phyloP scores from a whole-genome alignment of 2,888 invertebrate species.

The Lymantria monacha region DNA sequence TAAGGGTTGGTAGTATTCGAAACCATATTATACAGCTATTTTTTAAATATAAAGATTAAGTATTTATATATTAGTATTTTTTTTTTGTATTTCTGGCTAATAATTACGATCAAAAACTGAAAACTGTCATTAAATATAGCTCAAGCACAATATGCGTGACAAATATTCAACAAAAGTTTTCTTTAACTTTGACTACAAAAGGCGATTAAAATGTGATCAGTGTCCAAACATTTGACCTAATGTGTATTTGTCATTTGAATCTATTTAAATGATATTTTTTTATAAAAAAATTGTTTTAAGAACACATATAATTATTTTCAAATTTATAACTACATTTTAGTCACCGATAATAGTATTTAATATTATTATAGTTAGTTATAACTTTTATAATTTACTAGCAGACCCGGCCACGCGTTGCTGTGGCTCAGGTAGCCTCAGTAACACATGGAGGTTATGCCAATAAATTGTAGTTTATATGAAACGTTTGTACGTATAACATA shows the following conservation, averaged over 20 bases:
- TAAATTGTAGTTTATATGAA: no score
- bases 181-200: constrained; percentile 7
- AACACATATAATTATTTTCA: background rate
- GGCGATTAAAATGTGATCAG: constrained; percentile 34
- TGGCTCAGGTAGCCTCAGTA: no score
- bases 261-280: background rate
- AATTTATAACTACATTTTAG: background rate
- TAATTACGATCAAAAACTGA: constrained; percentile 5
- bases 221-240: constrained; percentile 14
- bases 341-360: background rate
- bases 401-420: no score
- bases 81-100: background rate
- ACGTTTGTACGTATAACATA: no score
- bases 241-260: constrained; percentile 11
- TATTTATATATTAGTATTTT: background rate
- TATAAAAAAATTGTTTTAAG: background rate
- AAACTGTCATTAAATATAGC: constrained; percentile 30
- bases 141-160: constrained; percentile 25
- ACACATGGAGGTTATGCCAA: no score
- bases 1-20: no score
- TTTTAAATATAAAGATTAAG: no score
- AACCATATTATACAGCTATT: no score
- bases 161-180: constrained; percentile 25
- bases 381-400: no score
- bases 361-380: no score